Base-by-base conservation (phyloP, 2,888 invertebrate species). In the Eucriotettix oculatus region DNA sequence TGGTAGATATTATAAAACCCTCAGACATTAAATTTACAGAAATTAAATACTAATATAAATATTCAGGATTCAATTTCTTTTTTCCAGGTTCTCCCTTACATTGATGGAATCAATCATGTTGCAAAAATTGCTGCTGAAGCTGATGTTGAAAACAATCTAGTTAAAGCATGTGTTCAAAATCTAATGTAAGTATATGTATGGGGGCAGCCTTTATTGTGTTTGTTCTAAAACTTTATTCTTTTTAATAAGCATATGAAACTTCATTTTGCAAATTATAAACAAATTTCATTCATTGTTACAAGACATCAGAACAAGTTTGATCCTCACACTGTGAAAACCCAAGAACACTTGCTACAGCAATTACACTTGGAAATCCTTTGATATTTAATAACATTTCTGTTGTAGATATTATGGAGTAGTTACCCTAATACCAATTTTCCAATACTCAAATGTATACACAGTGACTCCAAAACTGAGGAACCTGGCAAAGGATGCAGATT, bases 131-230 rank as follows among this genome's bases (percentile, higher is more conserved):
- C 95, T 0, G 82, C 85, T 0, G 86, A 92, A 69, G 88, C 94
- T 0, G 92, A 94, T 69, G 93, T 96, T 0, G 95, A 96, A 71
- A 90, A 89, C 66, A 90, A 91, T 71, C 78, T 96, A 43, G 95
- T 96, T 0, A 96, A 96, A 73, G 89, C 92, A 0, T 94, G 94
- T 72, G 84, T 96, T 61, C 94, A 94, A 72, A 96, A 96, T 75
- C 78, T 96, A 64, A 83, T 90, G 65, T 94, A 86, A 71, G 77
- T 71, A 58, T 58, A 29, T 48, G 48, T 48, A n/a, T 48, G 48
- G n/a, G 9, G 7, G 29, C 29, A 29, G 29, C 29, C 2, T 29
- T 29, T 29, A 29, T 29, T 29, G 29, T 29, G 29, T 29, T 29
- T 29, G 29, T 29, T 29, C 29, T 29, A 29, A 29, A 29, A 29